Base-by-base conservation (phyloP, 2,113 vertebrate genomes). In the Rhinolophus ferrumequinum region DNA sequence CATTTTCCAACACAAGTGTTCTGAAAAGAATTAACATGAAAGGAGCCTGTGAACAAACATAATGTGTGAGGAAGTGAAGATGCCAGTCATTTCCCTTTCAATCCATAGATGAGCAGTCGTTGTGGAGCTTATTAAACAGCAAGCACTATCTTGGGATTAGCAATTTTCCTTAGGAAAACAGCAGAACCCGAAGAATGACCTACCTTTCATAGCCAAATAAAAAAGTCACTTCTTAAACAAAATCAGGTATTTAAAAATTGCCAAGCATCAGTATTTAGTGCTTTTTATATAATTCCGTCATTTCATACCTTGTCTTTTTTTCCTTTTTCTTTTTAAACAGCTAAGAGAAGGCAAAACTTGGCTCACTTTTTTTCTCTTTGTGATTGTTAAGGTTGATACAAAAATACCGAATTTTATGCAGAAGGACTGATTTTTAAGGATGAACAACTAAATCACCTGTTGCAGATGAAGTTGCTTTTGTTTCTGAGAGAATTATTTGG, bases 1-100 rank as follows among this genome's bases (percentile, higher is more conserved):
- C 97, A 98, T 92, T 97, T 95, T n/a, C 58, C 85, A 80, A 67
- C 79, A 97, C 44, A 93, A 97, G 85, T 95, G 72, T 96, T 98
- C 97, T 98, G 94, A 97, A 97, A 97, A 96, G 77, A 47, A 97
- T 41, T 97, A 96, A 88, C 96, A 97, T 47, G 90, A 97, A 87
- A 97, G 96, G 92, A 93, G 12, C 77, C 94, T 88, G 54, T 79
- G 97, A 97, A 93, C 95, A 93, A 94, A 83, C 72, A 95, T 93
- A 97, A 97, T 85, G 64, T 96, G 79, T 93, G 79, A 96, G 12
- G 72, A 98, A 96, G 97, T 44, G 70, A 94, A 93, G 91, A 92
- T 85, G 66, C 85, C 80, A 30, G 95, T 94, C 96, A 95, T 92
- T 98, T 98, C 82, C 80, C 62, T 15, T 90, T 95, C 95, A 92